Percentiles rank a stretch among this genome's conserved stretches.
These are phyloP conservation scores for Cloeon dipterum DNA, from an alignment of 2,888 invertebrate species.

Conservation along the genomic window DNA sequence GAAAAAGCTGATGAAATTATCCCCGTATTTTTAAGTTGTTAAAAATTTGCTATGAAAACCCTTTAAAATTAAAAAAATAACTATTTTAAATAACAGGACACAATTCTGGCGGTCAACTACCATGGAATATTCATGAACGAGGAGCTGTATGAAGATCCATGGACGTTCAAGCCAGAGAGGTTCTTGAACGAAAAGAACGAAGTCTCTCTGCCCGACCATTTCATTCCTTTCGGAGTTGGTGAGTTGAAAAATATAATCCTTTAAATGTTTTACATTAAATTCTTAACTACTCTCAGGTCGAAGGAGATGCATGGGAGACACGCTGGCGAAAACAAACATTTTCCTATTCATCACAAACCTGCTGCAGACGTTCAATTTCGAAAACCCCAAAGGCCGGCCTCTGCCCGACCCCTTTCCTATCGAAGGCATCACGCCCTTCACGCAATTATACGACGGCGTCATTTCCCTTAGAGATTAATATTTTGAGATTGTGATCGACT, in stretches of 20 bases:
- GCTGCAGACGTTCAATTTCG: constrained; percentile 47
- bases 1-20: no score
- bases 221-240: constrained; percentile 56
- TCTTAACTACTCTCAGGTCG: constrained; percentile 27
- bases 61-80: no score
- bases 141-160: constrained; percentile 40
- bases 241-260: no score
- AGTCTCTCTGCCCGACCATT: constrained; percentile 36
- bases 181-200: constrained; percentile 36
- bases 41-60: no score
- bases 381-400: constrained; percentile 34
- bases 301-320: constrained; percentile 64
- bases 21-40: no score
- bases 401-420: constrained; percentile 39
- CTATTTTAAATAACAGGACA: constrained; percentile 31
- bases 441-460: constrained; percentile 29
- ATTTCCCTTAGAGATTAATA: neutral
- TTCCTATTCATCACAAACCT: constrained; percentile 51
- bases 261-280: no score
- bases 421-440: constrained; percentile 58
- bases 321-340: constrained; percentile 50
- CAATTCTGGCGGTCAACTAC: constrained; percentile 57
- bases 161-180: constrained; percentile 49
- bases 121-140: constrained; percentile 46
- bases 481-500: no score